Evolutionary conservation across 2,113 vertebrate species (phyloP), one percentile per base, ranked within the genome.

Genomic region (Empidonax traillii): DNA sequence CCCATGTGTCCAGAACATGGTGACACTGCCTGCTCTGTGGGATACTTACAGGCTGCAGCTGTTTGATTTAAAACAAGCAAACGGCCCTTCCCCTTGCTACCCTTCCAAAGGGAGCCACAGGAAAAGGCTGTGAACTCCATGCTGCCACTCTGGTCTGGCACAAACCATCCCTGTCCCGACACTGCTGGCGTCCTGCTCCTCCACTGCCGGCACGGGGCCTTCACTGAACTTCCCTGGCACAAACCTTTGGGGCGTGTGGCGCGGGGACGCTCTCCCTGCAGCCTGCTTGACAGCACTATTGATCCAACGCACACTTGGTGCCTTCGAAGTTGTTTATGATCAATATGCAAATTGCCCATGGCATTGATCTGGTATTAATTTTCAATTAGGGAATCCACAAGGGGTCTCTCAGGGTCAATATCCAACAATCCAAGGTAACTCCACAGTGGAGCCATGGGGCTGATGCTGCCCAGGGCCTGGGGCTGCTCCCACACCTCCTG

Each of bases 291-390:
- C 98, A 98, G 98, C 97, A 97, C 98, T 98, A 99, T 99, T 98
- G 99, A 99, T 99, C 98, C 97, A 95, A 96, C 96, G 98, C 98
- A 98, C 98, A 98, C 99, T 99, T 97, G 98, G 98, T 99, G 99
- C 99, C 99, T 99, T 99, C 98, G 97, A 98, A 99, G 98, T 99
- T 99, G 99, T 99, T 99, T 99, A 98, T 99, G 99, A 99, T 99
- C 99, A 99, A 99, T 99, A 99, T 99, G 99, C 99, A 99, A 99
- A 99, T 99, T 97, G 98, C 98, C 98, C 97, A 73, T 98, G 96
- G 98, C 98, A 99, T 99, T 98, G 99, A 99, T 99, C 99, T 97
- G 87, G 99, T 99, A 99, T 99, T 99, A 99, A 99, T 99, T 99
- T 99, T 99, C 99, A 99, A 99, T 99, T 99, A 99, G 99, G 98